A percentile compares a stretch with the other conserved stretches of the same genome.
These are phyloP conservation scores for Acanthosepion lycidas DNA, from an alignment of 2,888 invertebrate genomes.

Conservation along the genomic window DNA sequence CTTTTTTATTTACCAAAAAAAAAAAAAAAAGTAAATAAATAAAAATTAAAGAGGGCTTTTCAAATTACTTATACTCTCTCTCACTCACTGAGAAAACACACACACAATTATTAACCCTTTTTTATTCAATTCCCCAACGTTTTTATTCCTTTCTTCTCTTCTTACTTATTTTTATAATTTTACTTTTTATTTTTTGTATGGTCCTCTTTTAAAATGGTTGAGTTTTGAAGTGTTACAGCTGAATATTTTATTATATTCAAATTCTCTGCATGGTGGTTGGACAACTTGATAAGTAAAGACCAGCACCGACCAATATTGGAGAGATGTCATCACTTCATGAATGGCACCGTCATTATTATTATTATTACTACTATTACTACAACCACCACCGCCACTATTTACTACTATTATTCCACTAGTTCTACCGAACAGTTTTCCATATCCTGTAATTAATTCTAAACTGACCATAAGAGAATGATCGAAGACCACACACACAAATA, in stretches of 20 bases:
- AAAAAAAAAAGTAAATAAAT: not conserved
- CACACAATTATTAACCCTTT: no score
- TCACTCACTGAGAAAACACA: no score
- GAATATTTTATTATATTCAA: not conserved
- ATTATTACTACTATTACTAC: not conserved
- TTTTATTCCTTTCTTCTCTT: not conserved
- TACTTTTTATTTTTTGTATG: not conserved
- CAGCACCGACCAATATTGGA: not conserved
- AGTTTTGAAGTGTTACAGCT: not conserved
- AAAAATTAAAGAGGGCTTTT: not conserved
- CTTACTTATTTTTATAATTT: not conserved
- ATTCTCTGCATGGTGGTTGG: not conserved
- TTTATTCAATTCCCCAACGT: not conserved
- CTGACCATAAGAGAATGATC: not conserved
- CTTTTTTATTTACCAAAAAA: not conserved
- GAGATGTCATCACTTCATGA: not conserved
- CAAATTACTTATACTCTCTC: not conserved
- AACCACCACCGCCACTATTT: not conserved
- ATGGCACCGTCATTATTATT: slow-evolving; percentile 15
- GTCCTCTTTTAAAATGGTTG: not conserved
- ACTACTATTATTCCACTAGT: slow-evolving; percentile 16
- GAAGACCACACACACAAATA: not conserved
- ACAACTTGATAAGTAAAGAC: not conserved
- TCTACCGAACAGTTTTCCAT: not conserved
- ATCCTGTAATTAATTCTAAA: slow-evolving; percentile 33